Base-by-base conservation (phyloP, 2,113 vertebrate genomes). In the Bufo gargarizans region DNA sequence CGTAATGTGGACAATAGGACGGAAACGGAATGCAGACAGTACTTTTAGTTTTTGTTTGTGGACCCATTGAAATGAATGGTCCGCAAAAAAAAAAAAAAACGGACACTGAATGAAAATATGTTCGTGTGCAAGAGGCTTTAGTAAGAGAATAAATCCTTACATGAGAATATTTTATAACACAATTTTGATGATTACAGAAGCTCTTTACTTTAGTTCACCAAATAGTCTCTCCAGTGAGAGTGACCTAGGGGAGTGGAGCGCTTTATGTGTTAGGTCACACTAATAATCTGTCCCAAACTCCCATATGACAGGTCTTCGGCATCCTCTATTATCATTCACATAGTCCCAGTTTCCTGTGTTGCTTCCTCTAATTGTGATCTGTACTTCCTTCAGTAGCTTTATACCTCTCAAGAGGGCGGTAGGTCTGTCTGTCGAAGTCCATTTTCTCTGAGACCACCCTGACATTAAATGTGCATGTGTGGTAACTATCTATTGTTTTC, bases 261-360 rank as follows among this genome's bases (percentile, higher is more conserved):
- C 72, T 20, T 50, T 76, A 20, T 50, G 45, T 76, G 33, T 76
- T 20, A 49, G 16, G 45, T 76, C 72, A 50, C 47, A 20, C 47
- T 76, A 76, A 76, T 76, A 76, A 76, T 14, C 45, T 76, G 72
- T 76, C 72, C 45, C 47, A 50, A 10, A 50, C 45, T 76, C 72
- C 72, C 71, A 47, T 50, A 50, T 49, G 72, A 76, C 14, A 76
- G 10, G 47, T 76, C 72, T 50, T 50, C 7, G 49, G 72, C 9
- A 50, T 50, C 72, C 47, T 76, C 45, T 76, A 50, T 76, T 50
- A 49, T 74, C 71, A 74, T 50, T 76, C 72, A 76, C 71, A 74
- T 20, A 50, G 47, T 11, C 72, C 47, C 47, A 76, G 72, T 76
- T 76, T 76, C 72, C 72, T 76, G 45, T 50, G 47, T 19, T 20